These are phyloP conservation scores for Spea bombifrons DNA, from an alignment of 2,113 vertebrate species.

Conservation along the genomic window DNA sequence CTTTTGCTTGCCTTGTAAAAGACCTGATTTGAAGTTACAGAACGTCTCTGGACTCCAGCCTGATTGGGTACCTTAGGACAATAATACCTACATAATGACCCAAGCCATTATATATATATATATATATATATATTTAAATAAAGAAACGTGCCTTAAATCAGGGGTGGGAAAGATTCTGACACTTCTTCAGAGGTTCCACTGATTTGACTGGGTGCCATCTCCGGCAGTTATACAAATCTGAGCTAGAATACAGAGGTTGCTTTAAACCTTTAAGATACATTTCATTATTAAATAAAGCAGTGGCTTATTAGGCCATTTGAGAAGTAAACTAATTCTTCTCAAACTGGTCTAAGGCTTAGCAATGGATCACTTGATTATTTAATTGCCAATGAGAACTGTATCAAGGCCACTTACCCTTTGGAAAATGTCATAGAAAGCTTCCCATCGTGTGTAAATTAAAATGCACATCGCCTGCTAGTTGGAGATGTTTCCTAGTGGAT, in stretches of 20 bases:
- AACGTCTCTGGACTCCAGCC: too few relatives aligned
- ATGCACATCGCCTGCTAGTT: conserved; percentile 47
- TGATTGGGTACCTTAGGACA: too few relatives aligned
- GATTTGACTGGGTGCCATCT: too few relatives aligned
- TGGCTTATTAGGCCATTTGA: background rate
- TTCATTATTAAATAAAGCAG: background rate
- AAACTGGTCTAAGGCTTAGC: background rate
- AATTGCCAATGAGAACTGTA: conserved; percentile 24
- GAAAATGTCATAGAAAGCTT: conserved; percentile 49
- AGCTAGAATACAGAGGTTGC: background rate
- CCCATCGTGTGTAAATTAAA: conserved; percentile 60
- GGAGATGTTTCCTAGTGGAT: conserved; percentile 53
- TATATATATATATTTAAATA: too few relatives aligned
- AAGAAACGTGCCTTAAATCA: too few relatives aligned
- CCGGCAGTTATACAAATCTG: too few relatives aligned
- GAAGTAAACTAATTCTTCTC: background rate
- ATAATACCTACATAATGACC: too few relatives aligned
- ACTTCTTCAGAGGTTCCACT: too few relatives aligned
- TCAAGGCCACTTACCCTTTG: conserved; percentile 29
- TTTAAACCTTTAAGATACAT: background rate
- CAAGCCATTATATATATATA: too few relatives aligned
- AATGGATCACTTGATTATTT: conserved; percentile 32
- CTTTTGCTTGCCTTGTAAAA: too few relatives aligned
- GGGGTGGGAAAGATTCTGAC: too few relatives aligned
- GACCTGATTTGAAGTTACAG: too few relatives aligned